These are phyloP conservation scores for Oscheius sp. DNA, from an alignment of 2,888 invertebrate species.

Conservation along the genomic window DNA sequence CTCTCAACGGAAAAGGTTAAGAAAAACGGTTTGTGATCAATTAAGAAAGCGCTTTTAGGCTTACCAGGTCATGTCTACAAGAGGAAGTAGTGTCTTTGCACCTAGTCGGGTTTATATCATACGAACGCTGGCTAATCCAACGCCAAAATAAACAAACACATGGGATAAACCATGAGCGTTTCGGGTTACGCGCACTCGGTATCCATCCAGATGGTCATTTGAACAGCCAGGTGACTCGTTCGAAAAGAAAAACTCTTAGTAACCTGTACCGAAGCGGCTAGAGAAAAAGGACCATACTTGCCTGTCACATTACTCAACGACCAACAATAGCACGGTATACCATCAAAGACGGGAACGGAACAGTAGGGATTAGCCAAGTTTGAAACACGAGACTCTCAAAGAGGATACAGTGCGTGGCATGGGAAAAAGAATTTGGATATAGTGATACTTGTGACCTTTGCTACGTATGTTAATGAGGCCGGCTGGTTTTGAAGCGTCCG, in stretches of 20 bases:
- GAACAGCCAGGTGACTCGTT: constrained; percentile 27
- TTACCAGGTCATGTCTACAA: constrained; percentile 22
- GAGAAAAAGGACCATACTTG: constrained; percentile 18
- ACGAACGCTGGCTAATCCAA: constrained; percentile 37
- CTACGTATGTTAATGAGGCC: constrained; percentile 25
- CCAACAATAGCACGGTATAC: constrained; percentile 25
- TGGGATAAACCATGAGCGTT: constrained; percentile 38
- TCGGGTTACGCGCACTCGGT: constrained; percentile 30
- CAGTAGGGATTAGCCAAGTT: constrained; percentile 1
- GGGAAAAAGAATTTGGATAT: constrained; percentile 2
- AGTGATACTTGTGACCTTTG: constrained; percentile 19
- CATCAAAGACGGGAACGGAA: constrained; percentile 31
- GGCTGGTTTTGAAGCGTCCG: constrained; percentile 37
- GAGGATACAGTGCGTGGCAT: background rate
- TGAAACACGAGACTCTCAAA: background rate
- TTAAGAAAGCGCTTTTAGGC: constrained; percentile 4
- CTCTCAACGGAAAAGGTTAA: constrained; percentile 1
- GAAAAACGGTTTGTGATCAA: background rate
- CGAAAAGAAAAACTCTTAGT: no score
- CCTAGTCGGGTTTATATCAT: constrained; percentile 24
- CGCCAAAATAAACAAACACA: constrained; percentile 40
- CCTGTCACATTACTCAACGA: constrained; percentile 33
- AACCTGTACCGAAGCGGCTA: background rate
- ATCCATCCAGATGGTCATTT: constrained; percentile 32
- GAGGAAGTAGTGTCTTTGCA: constrained; percentile 35